Evolutionary conservation across 2,113 vertebrate genomes (phyloP).

Genomic region (Nothoprocta pentlandii): DNA sequence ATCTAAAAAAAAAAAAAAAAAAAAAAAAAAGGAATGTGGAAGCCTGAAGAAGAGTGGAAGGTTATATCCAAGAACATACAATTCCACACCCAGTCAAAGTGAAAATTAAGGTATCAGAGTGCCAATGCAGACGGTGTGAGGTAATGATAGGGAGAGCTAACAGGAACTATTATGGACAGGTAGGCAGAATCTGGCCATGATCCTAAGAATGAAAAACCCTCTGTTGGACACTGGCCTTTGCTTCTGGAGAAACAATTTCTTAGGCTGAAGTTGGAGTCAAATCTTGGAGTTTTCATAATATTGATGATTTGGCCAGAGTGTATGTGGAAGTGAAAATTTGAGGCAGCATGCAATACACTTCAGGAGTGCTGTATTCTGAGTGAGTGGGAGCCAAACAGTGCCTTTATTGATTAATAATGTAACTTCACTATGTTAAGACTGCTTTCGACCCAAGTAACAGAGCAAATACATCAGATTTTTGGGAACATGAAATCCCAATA

Average conservation of each 20-base stretch:
- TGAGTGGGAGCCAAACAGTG: not conserved
- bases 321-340: constrained; percentile 30
- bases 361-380: not conserved
- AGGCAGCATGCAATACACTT: not conserved
- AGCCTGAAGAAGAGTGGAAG: not conserved
- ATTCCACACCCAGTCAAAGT: not conserved
- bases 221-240: not conserved
- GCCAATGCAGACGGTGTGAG: not conserved
- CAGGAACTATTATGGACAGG: not conserved
- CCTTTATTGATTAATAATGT: not conserved
- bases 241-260: constrained; percentile 21
- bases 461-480: not conserved
- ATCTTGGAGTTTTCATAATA: not conserved
- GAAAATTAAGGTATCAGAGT: not conserved
- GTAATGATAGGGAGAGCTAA: not conserved
- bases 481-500: not conserved
- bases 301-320: not conserved
- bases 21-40: not conserved
- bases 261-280: not conserved
- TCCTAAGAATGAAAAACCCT: not conserved
- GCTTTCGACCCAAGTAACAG: not conserved
- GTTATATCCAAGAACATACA: not conserved
- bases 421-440: not conserved
- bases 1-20: too few relatives aligned
- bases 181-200: not conserved